Evolutionary conservation across 1,140 invertebrate genomes (phyloP), one percentile per base, ranked within the genome.

Genomic region (Neoseiulus cucumeris): DNA sequence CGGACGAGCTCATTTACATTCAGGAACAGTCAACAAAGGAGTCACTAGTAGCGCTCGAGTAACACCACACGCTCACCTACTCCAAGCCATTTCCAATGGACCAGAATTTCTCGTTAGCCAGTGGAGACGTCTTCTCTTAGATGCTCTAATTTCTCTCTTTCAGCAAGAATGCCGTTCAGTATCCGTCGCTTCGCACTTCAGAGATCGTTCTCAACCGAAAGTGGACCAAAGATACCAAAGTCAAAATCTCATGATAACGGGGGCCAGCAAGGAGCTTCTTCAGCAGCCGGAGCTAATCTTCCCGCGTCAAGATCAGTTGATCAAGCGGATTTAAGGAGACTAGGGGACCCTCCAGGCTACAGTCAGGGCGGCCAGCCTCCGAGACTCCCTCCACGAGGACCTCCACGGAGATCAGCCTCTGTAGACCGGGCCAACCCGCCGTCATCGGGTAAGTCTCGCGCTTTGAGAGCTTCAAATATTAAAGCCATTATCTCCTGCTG

Each of bases 171-270:
- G 51, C 51, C 51, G 22, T 59, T 59, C 22, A 33, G 51, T 17
- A 59, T 59, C 51, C 51, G 51, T 59, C 51, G 51, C 22, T 59
- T 59, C 33, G 33, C 51, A 18, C 51, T 59, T 25, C 51, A 59
- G 51, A 25, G 51, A 59, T 59, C 51, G 22, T 59, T 59, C 33
- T 59, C 51, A 20, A 59, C 51, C 51, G 51, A 59, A 33, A 59
- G 51, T 59, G 51, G 51, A 25, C 33, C 51, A 33, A 59, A 59
- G 51, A 25, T 59, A 18, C 51, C 51, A 14, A 59, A 59, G 33
- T 59, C 51, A 33, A 59, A 59, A 59, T 59, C 51, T 17, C 51
- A 59, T 25, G 51, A 59, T 59, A 33, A 25, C 22, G 51, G 22
- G 51, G 25, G 51, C 17, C 22, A 25, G 25, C 22, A 12, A 59